These are phyloP conservation scores for Antedon bifida DNA, from an alignment of 35 echinoderm and acorn worm genomes.

Conservation along the genomic window DNA sequence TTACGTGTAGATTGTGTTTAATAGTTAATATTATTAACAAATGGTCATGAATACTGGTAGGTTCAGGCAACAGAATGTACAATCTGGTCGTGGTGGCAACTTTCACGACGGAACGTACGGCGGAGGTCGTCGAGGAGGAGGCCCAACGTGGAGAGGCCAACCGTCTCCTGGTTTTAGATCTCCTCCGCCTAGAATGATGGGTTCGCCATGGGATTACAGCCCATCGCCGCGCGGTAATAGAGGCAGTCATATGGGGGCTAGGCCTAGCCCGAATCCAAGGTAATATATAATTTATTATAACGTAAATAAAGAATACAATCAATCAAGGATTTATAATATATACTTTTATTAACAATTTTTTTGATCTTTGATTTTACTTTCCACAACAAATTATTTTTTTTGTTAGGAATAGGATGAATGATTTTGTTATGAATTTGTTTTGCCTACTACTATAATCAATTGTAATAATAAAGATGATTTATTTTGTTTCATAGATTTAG, in stretches of 20 bases:
- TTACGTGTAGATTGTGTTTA: background rate
- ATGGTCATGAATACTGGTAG: background rate
- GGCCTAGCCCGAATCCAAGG: background rate
- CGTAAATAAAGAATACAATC: no score
- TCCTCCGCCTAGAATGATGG: background rate
- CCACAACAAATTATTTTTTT: no score
- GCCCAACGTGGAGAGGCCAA: background rate
- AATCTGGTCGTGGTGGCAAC: no score
- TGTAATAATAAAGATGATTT: background rate
- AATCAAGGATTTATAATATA: no score
- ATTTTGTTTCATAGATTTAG: background rate
- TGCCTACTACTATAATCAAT: no score
- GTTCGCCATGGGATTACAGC: background rate
- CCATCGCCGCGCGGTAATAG: background rate
- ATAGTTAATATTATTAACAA: background rate
- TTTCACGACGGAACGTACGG: background rate
- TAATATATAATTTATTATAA: background rate
- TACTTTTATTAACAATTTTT: no score
- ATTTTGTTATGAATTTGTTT: no score
- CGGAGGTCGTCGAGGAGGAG: background rate
- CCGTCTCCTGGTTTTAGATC: background rate
- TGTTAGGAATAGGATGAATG: no score
- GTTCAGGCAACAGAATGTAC: no score
- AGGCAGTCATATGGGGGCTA: background rate
- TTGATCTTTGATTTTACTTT: no score